A percentile compares a stretch with the other conserved stretches of the same genome.
phyloP scores from a whole-genome alignment of 2,888 invertebrate genomes.

The Cryptocheilus praepositus region DNA sequence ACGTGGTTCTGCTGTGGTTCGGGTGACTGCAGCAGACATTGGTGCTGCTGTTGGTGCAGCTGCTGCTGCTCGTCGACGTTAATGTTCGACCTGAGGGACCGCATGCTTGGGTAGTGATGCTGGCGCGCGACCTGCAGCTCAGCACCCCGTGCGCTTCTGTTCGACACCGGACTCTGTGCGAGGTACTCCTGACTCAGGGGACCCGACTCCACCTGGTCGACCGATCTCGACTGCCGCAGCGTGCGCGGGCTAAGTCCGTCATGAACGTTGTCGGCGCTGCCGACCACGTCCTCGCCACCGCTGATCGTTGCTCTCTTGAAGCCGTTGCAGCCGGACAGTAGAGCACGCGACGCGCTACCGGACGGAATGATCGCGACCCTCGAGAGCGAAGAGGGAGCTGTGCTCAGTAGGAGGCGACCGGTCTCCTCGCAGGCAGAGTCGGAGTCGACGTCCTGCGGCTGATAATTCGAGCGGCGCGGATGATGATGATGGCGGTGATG shows the following conservation, averaged over 20 bases:
- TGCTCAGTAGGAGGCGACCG: conserved; percentile 49
- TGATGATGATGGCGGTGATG: conserved; percentile 32
- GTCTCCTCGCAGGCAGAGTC: conserved; percentile 64
- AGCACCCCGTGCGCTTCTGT: conserved; percentile 31
- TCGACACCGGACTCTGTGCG: conserved; percentile 19
- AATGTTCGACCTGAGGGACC: conserved; percentile 63
- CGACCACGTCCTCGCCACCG: conserved; percentile 47
- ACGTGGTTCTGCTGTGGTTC: conserved; percentile 51
- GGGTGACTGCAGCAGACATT: conserved; percentile 37
- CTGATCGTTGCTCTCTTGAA: conserved; percentile 36
- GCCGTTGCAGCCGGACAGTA: conserved; percentile 39
- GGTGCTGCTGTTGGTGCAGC: conserved; percentile 36
- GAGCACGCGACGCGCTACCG: conserved; percentile 1
- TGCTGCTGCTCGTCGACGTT: conserved; percentile 61
- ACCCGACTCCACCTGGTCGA: conserved; percentile 24
- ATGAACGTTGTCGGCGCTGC: conserved; percentile 62
- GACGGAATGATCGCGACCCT: conserved; percentile 43
- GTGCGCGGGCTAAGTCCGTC: conserved; percentile 40
- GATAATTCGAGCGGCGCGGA: conserved; percentile 21
- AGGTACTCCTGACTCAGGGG: conserved; percentile 20
- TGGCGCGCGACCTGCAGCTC: conserved; percentile 43
- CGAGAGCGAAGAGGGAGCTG: conserved; percentile 25
- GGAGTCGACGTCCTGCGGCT: conserved; percentile 57
- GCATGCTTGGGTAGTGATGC: conserved; percentile 65
- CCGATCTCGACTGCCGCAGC: conserved; percentile 25